Base-by-base conservation (phyloP, 2,113 vertebrate genomes). In the Mesoclemmys tuberculata region DNA sequence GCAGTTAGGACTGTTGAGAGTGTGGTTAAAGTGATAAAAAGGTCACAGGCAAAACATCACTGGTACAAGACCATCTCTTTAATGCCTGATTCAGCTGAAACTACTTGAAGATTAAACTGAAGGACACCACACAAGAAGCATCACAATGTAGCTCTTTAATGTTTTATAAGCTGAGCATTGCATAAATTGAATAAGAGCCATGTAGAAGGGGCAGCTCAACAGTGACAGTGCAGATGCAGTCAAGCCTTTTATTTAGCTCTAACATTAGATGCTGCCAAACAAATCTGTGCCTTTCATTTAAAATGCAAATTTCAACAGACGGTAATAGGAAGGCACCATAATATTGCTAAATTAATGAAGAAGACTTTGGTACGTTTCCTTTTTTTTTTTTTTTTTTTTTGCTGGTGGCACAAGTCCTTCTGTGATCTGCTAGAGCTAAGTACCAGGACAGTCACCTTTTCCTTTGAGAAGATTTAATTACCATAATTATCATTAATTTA, bases 401-500 rank as follows among this genome's bases (percentile, higher is more conserved):
- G 3, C 6, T 93, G 6, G 0, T 83, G 38, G 77, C 58, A 85
- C 24, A 80, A 71, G 41, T 55, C 55, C 46, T 48, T 71, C 35
- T 71, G 26, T 48, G 51, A 82, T 89, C n/a, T 80, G 19, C 10
- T 93, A 64, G 56, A 93, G 24, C 29, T 92, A 80, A 91, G 29
- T 95, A 93, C 19, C 84, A 58, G 38, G 80, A 80, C 74, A 95
- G 68, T 84, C 90, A 92, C 41, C 71, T 92, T 94, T 88, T 94
- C 82, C 80, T 95, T 90, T 94, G 54, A 95, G 93, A 88, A 93
- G 46, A 80, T 90, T 91, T 88, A 94, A 95, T 95, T 94, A 92
- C 2, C 74, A 92, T 92, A 91, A 95, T 92, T 96, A 90, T 21
- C 18, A 81, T 88, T 81, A 95, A 93, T 93, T 97, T 96, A 92